Evolutionary conservation across 2,113 vertebrate genomes (phyloP), one percentile per base, ranked within the genome.

Genomic region (Talpa occidentalis): DNA sequence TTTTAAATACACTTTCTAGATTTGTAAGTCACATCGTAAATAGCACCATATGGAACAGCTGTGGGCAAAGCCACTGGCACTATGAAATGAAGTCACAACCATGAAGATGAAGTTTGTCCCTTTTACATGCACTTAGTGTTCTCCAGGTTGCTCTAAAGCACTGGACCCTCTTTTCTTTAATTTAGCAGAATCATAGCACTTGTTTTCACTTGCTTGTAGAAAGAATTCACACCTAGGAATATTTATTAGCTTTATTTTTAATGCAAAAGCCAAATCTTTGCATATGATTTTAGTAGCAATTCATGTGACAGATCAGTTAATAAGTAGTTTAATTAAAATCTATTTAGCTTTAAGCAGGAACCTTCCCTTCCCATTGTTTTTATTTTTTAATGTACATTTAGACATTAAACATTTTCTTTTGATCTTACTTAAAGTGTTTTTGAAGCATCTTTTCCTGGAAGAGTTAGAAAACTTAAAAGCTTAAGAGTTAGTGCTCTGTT

Each of bases 401-500:
- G 35, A 67, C 44, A 64, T 42, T 91, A 56, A 22, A 69, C 37
- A 67, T 11, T 40, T 62, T 44, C 54, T 83, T 74, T 87, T 52
- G 42, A 42, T 70, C 10, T 87, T 89, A 74, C 74, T 87, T 67
- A 60, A 94, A 90, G 47, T 73, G 78, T 79, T 93, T 96, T 91
- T 73, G 88, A 94, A 93, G 67, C 47, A 56, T 17, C 14, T 95
- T 95, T 93, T 84, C 56, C 37, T 81, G n/a, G 60, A 93, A 87
- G 49, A 52, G 49, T 52, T 52, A 52, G 17, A 52, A 52, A 49
- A 9, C 49, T 52, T 52, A 52, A 52, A 52, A 52, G 49, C 49
- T 15, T 52, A 52, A 22, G 54, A 56, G 19, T 56, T 56, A 56
- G 6, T 56, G 54, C 54, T 91, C 2, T 62, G 6, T 91, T 84